A percentile compares a stretch with the other conserved stretches of the same genome.
These are phyloP conservation scores for Parazoanthus swiftii DNA, from an alignment of 92 coral and sea anemone genomes.

Conservation along the genomic window DNA sequence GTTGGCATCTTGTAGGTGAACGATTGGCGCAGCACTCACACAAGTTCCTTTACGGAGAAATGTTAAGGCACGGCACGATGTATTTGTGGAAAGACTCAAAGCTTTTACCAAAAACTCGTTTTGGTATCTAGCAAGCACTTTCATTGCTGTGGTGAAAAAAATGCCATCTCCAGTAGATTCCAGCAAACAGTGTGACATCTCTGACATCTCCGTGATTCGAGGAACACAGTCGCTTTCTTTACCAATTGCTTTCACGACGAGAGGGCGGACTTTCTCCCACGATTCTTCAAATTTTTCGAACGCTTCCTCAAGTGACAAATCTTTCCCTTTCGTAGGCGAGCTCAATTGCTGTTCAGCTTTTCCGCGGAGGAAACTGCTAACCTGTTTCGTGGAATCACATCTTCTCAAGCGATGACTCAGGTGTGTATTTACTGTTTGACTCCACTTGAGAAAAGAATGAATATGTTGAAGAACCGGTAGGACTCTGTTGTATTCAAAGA, in stretches of 20 bases:
- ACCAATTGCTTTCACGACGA: slow-evolving; percentile 33
- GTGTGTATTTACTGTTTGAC: slow-evolving; percentile 22
- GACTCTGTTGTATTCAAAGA: slow-evolving; percentile 25
- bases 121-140: slow-evolving; percentile 41
- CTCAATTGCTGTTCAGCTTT: neutral
- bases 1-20: slow-evolving; percentile 41
- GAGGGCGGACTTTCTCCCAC: slow-evolving; percentile 40
- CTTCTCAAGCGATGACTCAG: slow-evolving; percentile 47
- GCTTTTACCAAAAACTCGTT: slow-evolving; percentile 42
- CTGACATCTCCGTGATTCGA: slow-evolving; percentile 25
- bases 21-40: slow-evolving; percentile 14
- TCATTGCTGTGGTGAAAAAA: slow-evolving; percentile 40
- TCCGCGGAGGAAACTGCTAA: slow-evolving; percentile 22
- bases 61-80: slow-evolving; percentile 33
- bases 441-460: slow-evolving; percentile 37
- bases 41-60: slow-evolving; percentile 33
- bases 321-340: neutral
- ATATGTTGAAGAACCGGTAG: slow-evolving; percentile 11
- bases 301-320: slow-evolving; percentile 11
- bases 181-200: slow-evolving; percentile 37
- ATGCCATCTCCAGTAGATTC: slow-evolving; percentile 29
- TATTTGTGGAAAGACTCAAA: slow-evolving; percentile 4
- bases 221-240: slow-evolving; percentile 25
- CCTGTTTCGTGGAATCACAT: neutral
- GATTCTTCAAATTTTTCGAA: slow-evolving; percentile 41